Conservation (phyloP, 2,113 vertebrate species). For the Catharus bicknelli region DNA sequence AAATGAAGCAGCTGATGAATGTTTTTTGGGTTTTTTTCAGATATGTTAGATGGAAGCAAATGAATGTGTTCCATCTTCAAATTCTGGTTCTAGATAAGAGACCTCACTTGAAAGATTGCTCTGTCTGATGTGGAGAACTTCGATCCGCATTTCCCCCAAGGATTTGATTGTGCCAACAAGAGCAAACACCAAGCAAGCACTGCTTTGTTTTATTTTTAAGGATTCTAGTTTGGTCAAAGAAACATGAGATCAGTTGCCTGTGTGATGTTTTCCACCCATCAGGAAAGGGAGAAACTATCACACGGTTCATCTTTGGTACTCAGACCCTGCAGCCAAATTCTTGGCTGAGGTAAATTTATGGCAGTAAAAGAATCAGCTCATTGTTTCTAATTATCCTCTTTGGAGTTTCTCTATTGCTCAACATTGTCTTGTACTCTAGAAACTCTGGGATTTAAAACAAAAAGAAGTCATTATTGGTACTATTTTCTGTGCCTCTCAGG, state of each 20-base stretch:
- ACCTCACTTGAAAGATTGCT: background rate
- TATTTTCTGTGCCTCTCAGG: conserved; percentile 58
- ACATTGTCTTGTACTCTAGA: conserved; percentile 43
- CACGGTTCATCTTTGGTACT: background rate
- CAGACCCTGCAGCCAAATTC: background rate
- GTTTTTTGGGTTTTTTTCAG: background rate
- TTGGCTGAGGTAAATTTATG: conserved; percentile 40
- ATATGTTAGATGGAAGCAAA: background rate
- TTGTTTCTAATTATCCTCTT: conserved; percentile 60
- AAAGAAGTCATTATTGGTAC: conserved; percentile 52
- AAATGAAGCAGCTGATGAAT: background rate
- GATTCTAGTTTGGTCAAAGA: background rate
- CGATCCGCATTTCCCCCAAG: background rate
- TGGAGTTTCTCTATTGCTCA: conserved; percentile 51
- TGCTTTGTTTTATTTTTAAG: background rate
- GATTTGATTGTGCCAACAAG: background rate
- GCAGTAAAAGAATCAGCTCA: conserved; percentile 30
- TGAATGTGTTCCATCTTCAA: background rate
- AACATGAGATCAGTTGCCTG: background rate
- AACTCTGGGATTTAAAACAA: conserved; percentile 56
- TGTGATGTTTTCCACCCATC: background rate
- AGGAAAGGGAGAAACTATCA: background rate
- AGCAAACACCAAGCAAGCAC: background rate
- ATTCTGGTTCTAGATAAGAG: background rate
- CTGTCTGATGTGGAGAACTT: background rate